Evolutionary conservation across 1,140 invertebrate species (phyloP), one percentile per base, ranked within the genome.

Genomic region (Trissolcus basalis): DNA sequence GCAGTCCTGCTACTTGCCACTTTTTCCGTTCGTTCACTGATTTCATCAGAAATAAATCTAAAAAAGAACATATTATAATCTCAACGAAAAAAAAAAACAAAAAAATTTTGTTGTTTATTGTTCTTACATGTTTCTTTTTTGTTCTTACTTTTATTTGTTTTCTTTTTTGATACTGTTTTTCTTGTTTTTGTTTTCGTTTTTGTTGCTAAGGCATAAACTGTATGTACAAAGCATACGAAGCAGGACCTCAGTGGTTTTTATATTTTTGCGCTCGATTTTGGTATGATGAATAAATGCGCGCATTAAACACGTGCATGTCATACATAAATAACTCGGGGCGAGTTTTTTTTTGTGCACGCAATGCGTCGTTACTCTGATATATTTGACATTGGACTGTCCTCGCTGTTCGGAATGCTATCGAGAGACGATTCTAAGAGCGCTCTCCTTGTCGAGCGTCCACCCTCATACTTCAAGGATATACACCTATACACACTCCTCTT

Each of bases 401-500:
- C 51, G 59, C 35, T 56, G 59, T 65, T 73, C 55, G 60, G 61
- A 65, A 65, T 65, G 70, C 49, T 60, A 60, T 68, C 45, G 56
- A 53, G 58, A 56, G 19, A 27, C 19, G 19, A 61, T 63, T 63
- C 63, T 68, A 5, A 51, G 58, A 63, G 32, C 54, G 59, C 49
- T 67, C 65, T 70, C 10, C 53, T 76, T 70, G 65, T 70, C 50
- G 65, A 59, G 14, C 55, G 55, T 76, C 73, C 73, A 76, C 73
- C 73, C 73, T 69, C 73, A 65, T 70, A 63, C 60, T 76, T 70
- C 73, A 76, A 76, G 73, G 65, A 68, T 76, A 75, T n/a, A 39
- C 19, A 27, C 19, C 19, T 27, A 27, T 27, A 27, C 6, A 69
- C 63, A 55, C 51, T 58, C 48, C 64, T 69, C 19, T 27, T 47